Evolutionary conservation across 2,888 invertebrate genomes (phyloP).

Genomic region (Himalopsyche tibetana): DNA sequence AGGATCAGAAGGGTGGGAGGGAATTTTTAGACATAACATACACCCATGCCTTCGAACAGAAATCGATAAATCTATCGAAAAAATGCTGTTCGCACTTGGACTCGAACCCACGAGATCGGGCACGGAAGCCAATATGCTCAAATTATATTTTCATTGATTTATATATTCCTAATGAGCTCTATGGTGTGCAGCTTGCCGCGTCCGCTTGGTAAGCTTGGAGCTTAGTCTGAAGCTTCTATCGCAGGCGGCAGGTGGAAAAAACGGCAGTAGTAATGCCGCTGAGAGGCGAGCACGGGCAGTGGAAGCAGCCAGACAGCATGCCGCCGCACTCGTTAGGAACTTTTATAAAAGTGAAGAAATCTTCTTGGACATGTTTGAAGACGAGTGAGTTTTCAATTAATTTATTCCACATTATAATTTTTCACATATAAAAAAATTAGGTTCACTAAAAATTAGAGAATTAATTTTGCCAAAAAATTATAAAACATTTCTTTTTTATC

Average conservation of each 20-base stretch:
- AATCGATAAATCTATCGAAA: too few relatives aligned
- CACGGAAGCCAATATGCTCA: not conserved
- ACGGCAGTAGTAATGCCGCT: conserved; percentile 77
- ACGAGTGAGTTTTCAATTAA: conserved; percentile 81
- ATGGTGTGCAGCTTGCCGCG: conserved; percentile 83
- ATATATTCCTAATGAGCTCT: not conserved
- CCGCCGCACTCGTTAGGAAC: conserved; percentile 89
- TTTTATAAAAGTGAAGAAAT: conserved; percentile 99
- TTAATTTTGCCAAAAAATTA: too few relatives aligned
- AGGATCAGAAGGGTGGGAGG: too few relatives aligned
- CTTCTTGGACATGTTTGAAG: conserved; percentile 98
- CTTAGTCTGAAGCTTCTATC: conserved; percentile 88
- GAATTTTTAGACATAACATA: too few relatives aligned
- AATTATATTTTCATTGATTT: too few relatives aligned
- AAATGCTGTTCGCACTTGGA: too few relatives aligned
- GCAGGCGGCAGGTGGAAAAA: conserved; percentile 77
- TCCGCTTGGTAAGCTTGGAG: conserved; percentile 94
- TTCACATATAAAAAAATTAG: too few relatives aligned
- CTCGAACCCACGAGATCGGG: too few relatives aligned
- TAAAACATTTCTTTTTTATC: too few relatives aligned
- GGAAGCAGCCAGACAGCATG: conserved; percentile 86
- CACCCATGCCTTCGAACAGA: too few relatives aligned
- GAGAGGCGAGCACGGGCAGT: conserved; percentile 76
- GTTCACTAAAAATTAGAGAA: too few relatives aligned
- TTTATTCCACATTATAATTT: not conserved